Conservation (phyloP, 2,797 vertebrate genomes). For the Hipposideros larvatus region DNA sequence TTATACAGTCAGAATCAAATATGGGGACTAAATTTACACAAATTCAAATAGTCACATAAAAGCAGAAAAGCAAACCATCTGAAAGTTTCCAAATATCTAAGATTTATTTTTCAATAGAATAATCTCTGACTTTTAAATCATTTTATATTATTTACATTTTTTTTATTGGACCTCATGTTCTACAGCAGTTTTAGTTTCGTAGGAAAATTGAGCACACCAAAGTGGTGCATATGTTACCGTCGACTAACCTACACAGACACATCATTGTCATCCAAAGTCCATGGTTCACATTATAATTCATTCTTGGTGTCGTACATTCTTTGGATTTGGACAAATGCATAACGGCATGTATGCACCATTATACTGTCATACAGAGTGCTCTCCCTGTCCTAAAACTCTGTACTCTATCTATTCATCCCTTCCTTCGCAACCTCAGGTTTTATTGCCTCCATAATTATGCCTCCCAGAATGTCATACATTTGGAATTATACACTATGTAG, state of each 20-base stretch:
- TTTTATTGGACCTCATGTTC: not conserved
- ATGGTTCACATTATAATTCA: not conserved
- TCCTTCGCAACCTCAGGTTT: not conserved
- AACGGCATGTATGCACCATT: not conserved
- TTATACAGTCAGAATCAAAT: not conserved
- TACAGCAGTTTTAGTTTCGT: not conserved
- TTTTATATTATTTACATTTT: not conserved
- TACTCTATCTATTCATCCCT: not conserved
- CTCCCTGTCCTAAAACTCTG: not conserved
- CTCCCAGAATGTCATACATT: not conserved
- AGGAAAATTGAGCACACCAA: not conserved
- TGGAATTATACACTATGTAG: not conserved
- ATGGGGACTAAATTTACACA: not conserved
- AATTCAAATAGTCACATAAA: not conserved
- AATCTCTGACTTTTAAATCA: not conserved
- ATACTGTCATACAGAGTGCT: not conserved
- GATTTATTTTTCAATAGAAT: not conserved
- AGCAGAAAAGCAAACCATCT: not conserved
- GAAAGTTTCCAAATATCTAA: not conserved
- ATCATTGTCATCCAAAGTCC: not conserved
- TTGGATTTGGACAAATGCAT: not conserved
- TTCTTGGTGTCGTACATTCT: not conserved
- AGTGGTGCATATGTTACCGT: not conserved
- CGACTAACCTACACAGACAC: not conserved
- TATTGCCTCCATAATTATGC: not conserved